Conservation (phyloP, 2,888 invertebrate genomes). For the Lydus trimaculatus region DNA sequence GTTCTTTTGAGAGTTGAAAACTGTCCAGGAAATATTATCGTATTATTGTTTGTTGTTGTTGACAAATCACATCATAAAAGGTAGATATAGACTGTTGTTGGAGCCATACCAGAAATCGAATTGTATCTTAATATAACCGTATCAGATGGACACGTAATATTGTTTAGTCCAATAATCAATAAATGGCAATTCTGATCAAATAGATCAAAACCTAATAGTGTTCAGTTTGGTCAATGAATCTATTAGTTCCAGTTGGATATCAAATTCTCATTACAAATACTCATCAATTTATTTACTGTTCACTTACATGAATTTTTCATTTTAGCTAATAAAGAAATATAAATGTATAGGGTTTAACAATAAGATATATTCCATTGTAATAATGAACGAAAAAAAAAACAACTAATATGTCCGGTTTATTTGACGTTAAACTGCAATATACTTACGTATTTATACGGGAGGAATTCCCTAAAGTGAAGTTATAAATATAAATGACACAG, state of each 20-base stretch:
- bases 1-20: constrained; percentile 1
- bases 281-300: neutral
- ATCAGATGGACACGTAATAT: neutral
- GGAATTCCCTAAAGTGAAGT: constrained; percentile 32
- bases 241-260: neutral
- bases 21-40: neutral
- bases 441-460: constrained; percentile 40
- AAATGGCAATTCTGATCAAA: neutral
- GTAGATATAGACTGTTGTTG: neutral
- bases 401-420: constrained; percentile 33
- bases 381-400: neutral
- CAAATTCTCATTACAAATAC: neutral
- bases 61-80: neutral
- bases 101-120: neutral
- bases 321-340: neutral
- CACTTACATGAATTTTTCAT: neutral
- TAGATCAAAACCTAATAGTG: neutral
- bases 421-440: constrained; percentile 41
- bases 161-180: neutral
- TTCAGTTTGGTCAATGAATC: neutral
- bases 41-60: neutral
- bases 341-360: neutral
- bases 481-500: constrained; percentile 44
- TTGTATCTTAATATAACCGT: neutral
- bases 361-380: neutral